These are phyloP conservation scores for Ceratina japonica DNA, from an alignment of 1,140 invertebrate species.

Conservation along the genomic window DNA sequence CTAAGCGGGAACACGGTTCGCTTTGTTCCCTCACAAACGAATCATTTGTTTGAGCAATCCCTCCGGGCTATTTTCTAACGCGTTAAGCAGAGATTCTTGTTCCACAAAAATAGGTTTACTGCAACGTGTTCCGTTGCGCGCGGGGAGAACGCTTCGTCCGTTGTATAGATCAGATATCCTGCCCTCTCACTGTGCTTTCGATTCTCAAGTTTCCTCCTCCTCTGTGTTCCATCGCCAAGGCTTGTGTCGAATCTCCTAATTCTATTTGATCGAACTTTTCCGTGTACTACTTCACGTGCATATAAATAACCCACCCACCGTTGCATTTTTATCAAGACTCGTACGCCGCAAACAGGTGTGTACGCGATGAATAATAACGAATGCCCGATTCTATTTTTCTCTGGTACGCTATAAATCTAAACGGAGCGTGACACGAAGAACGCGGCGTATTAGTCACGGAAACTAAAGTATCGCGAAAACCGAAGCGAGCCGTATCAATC, in stretches of 20 bases:
- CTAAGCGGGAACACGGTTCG: neutral
- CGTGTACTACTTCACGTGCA: neutral
- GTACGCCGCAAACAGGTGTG: too few species aligned
- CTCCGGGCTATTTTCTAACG: slow-evolving; percentile 1
- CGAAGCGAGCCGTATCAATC: too few species aligned
- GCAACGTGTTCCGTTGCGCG: neutral
- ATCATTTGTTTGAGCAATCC: slow-evolving; percentile 15
- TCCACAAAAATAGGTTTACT: slow-evolving; percentile 6
- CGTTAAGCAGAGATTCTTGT: slow-evolving; percentile 4
- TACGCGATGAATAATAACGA: neutral
- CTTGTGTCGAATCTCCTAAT: neutral
- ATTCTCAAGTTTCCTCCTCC: neutral
- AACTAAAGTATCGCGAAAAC: neutral
- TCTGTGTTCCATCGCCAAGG: too few species aligned
- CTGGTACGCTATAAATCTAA: neutral
- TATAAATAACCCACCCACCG: too few species aligned
- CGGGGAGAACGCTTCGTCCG: neutral
- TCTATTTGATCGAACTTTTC: neutral
- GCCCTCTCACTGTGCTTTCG: neutral
- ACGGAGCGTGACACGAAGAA: neutral
- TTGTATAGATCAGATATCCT: slow-evolving; percentile 1
- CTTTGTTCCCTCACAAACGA: slow-evolving; percentile 7
- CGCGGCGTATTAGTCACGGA: neutral
- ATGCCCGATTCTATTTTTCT: too few species aligned
- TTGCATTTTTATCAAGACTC: too few species aligned